A percentile compares a stretch with the other conserved stretches of the same genome.
Conservation (phyloP, 2,797 vertebrate genomes). For the Myripristis murdjan region DNA sequence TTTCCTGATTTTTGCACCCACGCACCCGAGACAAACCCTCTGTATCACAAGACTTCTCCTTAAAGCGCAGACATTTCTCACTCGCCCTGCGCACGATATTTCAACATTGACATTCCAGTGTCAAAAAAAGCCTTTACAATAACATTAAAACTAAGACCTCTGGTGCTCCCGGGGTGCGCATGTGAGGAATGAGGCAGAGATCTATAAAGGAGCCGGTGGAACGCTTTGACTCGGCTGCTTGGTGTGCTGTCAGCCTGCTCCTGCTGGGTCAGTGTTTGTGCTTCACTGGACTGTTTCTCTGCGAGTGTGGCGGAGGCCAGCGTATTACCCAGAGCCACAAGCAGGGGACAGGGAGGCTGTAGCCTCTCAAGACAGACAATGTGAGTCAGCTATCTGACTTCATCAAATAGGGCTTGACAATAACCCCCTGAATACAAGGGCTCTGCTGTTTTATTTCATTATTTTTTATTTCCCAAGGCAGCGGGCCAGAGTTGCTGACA, state of each 20-base stretch:
- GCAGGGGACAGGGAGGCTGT: slow-evolving; percentile 46
- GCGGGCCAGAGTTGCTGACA: slow-evolving; percentile 79
- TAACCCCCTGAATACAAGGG: slow-evolving; percentile 80
- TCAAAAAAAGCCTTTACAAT: slow-evolving; percentile 56
- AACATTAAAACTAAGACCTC: slow-evolving; percentile 46
- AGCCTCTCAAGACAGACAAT: slow-evolving; percentile 73
- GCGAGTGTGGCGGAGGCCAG: slow-evolving; percentile 51
- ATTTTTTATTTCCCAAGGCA: slow-evolving; percentile 83
- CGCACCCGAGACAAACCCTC: slow-evolving; percentile 38
- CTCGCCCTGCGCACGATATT: slow-evolving; percentile 34
- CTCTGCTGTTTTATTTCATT: slow-evolving; percentile 79
- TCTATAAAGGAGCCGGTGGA: slow-evolving; percentile 9
- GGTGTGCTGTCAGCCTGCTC: slow-evolving; percentile 55
- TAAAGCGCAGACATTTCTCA: slow-evolving; percentile 14
- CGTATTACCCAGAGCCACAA: slow-evolving; percentile 57
- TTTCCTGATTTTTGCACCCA: slow-evolving; percentile 38
- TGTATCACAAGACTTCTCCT: slow-evolving; percentile 23
- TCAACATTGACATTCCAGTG: slow-evolving; percentile 43
- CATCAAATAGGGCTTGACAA: slow-evolving; percentile 84
- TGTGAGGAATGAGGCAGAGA: slow-evolving; percentile 41
- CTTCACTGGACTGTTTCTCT: slow-evolving; percentile 57
- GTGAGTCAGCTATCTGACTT: slow-evolving; percentile 82
- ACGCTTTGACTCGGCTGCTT: slow-evolving; percentile 17
- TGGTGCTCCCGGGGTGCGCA: slow-evolving; percentile 49
- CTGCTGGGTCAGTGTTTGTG: slow-evolving; percentile 64